Percentiles rank a stretch among this genome's conserved stretches.
Conservation (phyloP, 2,888 invertebrate species). For the Thereva nobilitata region DNA sequence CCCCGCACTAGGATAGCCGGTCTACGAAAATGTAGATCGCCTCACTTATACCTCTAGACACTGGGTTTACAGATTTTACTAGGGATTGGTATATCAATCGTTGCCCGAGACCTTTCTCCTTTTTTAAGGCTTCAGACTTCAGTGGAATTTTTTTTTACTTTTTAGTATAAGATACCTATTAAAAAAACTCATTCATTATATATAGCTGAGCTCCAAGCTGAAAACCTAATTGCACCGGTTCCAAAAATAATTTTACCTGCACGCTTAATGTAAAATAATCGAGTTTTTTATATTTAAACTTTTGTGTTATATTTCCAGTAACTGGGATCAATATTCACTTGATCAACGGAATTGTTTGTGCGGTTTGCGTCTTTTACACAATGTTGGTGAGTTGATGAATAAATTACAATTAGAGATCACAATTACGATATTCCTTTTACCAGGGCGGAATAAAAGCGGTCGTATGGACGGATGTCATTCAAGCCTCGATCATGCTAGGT, state of each 20-base stretch:
- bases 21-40: too few species aligned
- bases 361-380: slow-evolving; percentile 65
- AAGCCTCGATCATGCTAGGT: slow-evolving; percentile 56
- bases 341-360: slow-evolving; percentile 61
- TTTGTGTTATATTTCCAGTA: slow-evolving; percentile 54
- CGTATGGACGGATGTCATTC: slow-evolving; percentile 62
- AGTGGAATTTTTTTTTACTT: too few species aligned
- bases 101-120: too few species aligned
- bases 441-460: slow-evolving; percentile 62
- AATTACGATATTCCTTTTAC: background rate
- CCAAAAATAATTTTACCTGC: background rate
- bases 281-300: background rate
- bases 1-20: too few species aligned
- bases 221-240: background rate
- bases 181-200: too few species aligned
- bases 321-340: slow-evolving; percentile 63
- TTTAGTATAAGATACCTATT: too few species aligned
- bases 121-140: too few species aligned
- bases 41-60: too few species aligned
- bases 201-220: too few species aligned
- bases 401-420: background rate
- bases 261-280: background rate
- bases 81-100: too few species aligned
- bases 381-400: slow-evolving; percentile 59
- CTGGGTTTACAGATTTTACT: too few species aligned